Conservation (phyloP, 2,888 invertebrate species). For the Dorcus hopei region DNA sequence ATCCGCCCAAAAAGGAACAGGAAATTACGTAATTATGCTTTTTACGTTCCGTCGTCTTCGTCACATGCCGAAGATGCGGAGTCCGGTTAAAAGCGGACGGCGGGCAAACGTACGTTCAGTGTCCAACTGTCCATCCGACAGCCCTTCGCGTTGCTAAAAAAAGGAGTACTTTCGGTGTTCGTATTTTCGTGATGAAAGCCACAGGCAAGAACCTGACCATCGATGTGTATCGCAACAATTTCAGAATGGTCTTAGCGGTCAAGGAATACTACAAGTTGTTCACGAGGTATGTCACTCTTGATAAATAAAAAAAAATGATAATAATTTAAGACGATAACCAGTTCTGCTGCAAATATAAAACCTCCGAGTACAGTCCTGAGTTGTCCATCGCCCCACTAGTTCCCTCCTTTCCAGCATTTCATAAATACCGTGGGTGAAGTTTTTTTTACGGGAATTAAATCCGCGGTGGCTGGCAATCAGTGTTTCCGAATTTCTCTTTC, state of each 20-base stretch:
- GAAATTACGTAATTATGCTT: slow-evolving; percentile 10
- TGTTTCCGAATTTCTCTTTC: too few species aligned
- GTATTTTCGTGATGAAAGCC: not conserved
- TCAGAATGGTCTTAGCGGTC: slow-evolving; percentile 13
- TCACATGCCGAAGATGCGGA: slow-evolving; percentile 3
- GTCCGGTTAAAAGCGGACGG: slow-evolving; percentile 1
- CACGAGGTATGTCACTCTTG: slow-evolving; percentile 10
- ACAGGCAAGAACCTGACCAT: not conserved
- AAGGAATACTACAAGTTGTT: slow-evolving; percentile 16
- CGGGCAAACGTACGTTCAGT: not conserved
- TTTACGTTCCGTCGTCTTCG: slow-evolving; percentile 3
- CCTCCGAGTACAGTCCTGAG: too few species aligned
- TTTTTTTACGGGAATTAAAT: slow-evolving; percentile 5
- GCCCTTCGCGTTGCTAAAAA: slow-evolving; percentile 8
- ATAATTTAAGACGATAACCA: too few species aligned
- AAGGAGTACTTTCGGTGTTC: not conserved
- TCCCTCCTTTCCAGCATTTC: slow-evolving; percentile 5
- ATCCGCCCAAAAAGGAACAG: slow-evolving; percentile 9
- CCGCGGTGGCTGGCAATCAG: not conserved
- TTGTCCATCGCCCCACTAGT: slow-evolving; percentile 10
- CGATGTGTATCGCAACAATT: slow-evolving; percentile 16
- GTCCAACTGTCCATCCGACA: slow-evolving; percentile 6
- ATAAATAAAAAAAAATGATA: too few species aligned
- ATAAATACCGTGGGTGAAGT: slow-evolving; percentile 10
- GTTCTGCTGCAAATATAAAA: too few species aligned